Percentiles rank a stretch among this genome's conserved stretches.
phyloP scores from a whole-genome alignment of 2,113 vertebrate species.

The Tychaedon coryphoeus region DNA sequence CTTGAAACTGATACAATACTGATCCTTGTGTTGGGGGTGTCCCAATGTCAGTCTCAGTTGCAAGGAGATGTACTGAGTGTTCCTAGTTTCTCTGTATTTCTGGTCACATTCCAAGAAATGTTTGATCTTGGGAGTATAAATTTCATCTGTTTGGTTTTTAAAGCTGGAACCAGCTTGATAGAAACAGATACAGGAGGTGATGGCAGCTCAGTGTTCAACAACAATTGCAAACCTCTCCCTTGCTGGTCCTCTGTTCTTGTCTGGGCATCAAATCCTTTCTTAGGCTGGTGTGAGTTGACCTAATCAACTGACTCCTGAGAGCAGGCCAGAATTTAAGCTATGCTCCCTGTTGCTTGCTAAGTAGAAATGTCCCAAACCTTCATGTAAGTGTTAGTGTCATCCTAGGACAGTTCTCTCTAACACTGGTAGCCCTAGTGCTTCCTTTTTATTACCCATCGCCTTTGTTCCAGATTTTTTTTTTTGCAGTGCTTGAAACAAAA shows the following conservation, averaged over 20 bases:
- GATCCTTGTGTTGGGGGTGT: background rate
- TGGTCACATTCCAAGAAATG: background rate
- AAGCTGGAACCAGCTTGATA: background rate
- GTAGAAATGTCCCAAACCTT: background rate
- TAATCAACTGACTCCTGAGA: background rate
- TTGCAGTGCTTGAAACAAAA: background rate
- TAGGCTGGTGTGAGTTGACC: background rate
- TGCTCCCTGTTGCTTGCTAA: background rate
- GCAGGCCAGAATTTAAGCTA: background rate
- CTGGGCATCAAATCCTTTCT: background rate
- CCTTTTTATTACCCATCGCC: background rate
- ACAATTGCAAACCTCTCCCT: background rate
- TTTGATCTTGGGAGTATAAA: background rate
- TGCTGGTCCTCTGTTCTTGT: background rate
- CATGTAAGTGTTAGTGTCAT: background rate
- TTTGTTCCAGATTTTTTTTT: background rate
- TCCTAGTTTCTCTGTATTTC: background rate
- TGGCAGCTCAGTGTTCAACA: background rate
- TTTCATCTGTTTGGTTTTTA: background rate
- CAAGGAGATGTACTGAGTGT: fast-evolving
- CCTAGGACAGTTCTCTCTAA: background rate
- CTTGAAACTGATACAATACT: background rate
- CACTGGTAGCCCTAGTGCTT: background rate
- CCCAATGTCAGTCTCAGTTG: background rate
- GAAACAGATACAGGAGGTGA: background rate